Evolutionary conservation across 2,113 vertebrate genomes (phyloP).

Genomic region (Notarius quadriscutis): DNA sequence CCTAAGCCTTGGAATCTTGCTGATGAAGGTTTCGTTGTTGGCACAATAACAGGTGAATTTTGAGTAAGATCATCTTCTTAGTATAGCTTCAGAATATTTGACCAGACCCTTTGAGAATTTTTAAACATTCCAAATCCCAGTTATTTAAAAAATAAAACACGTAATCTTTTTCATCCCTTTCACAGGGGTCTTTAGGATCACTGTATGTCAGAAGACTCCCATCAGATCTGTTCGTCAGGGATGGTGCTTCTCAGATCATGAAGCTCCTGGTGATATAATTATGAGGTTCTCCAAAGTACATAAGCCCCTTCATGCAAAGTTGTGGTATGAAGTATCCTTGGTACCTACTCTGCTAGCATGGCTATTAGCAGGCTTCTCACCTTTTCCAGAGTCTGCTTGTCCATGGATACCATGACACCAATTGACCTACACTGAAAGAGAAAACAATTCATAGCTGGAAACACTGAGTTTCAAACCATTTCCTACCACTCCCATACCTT

Average conservation of each 20-base stretch:
- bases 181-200: background rate
- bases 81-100: background rate
- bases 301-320: background rate
- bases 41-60: background rate
- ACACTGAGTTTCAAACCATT: background rate
- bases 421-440: background rate
- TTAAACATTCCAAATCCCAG: background rate
- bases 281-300: background rate
- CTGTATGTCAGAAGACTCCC: background rate
- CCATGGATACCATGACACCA: background rate
- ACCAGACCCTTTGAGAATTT: background rate
- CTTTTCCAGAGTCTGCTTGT: background rate
- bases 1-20: constrained; percentile 3
- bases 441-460: background rate
- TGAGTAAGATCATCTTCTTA: background rate
- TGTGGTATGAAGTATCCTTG: background rate
- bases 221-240: background rate
- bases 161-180: background rate
- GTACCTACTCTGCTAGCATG: background rate
- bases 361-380: background rate
- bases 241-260: background rate
- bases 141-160: background rate
- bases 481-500: background rate
- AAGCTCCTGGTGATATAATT: background rate
- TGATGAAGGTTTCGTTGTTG: background rate